phyloP scores from a whole-genome alignment of 2,113 vertebrate genomes.

The Athene noctua region DNA sequence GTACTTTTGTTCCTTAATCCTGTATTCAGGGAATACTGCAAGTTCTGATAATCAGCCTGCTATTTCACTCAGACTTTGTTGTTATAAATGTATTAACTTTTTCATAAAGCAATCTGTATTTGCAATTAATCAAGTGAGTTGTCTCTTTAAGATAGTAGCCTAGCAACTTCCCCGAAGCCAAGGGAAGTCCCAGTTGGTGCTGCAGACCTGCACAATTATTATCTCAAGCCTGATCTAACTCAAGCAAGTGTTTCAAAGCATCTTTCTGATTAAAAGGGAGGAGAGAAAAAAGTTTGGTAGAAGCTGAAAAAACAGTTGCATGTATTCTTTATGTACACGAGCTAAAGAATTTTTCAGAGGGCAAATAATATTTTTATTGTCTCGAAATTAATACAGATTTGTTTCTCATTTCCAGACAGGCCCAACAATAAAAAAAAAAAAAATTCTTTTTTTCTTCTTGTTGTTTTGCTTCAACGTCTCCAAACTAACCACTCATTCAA shows the following conservation, averaged over 20 bases:
- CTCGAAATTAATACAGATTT: background rate
- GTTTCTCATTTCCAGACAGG: background rate
- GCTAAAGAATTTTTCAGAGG: background rate
- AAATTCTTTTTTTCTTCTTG: background rate
- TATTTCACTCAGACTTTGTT: constrained; percentile 54
- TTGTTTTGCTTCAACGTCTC: background rate
- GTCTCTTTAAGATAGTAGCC: constrained; percentile 74
- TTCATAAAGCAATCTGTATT: constrained; percentile 65
- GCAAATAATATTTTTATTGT: background rate
- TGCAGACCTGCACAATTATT: constrained; percentile 45
- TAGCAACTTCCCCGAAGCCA: constrained; percentile 69
- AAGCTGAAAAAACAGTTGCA: background rate
- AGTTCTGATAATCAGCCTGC: constrained; percentile 68
- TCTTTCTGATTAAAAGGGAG: constrained; percentile 32
- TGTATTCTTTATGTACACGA: background rate
- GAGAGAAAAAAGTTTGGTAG: background rate
- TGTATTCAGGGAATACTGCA: constrained; percentile 56
- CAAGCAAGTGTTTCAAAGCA: constrained; percentile 47
- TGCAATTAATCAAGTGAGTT: constrained; percentile 77
- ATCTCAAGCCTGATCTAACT: constrained; percentile 60
- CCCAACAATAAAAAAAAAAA: background rate
- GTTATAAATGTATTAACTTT: constrained; percentile 69
- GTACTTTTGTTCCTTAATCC: constrained; percentile 38
- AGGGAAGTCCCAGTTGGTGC: constrained; percentile 58
- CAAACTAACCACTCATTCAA: background rate